Evolutionary conservation across 2,888 invertebrate species (phyloP), one percentile per base, ranked within the genome.

Genomic region (Lasioglossum vierecki): DNA sequence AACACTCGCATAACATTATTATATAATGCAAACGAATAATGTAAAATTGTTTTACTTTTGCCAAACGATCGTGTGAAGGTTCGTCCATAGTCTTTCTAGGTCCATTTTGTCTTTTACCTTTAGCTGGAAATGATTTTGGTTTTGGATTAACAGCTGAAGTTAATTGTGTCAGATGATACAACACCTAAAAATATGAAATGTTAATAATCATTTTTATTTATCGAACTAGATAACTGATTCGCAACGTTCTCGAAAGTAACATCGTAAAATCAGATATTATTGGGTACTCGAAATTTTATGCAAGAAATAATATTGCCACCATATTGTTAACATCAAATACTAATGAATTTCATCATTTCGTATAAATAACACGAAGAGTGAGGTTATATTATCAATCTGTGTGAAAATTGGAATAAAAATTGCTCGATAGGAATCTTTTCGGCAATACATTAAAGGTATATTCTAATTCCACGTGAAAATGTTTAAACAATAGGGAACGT

Each of bases 111-210:
- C 84, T 88, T 76, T 93, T 93, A 41, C 82, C 86, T 90, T 92
- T 92, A 4, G 88, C 87, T 26, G 90, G 88, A 80, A 93, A 91
- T 11, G 91, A 90, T 30, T 91, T 86, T 22, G 94, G 92, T 89
- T 92, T 92, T 75, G 94, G 93, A 73, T 92, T 92, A 80, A 94
- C 91, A 39, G 93, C 89, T 72, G 93, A 93, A 81, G 94, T 93
- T 72, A 95, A 86, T 81, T 95, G 95, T 57, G 93, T 93, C 87
- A 95, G 91, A 84, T 95, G 94, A 90, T 94, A 94, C 76, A 95
- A 88, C 80, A 94, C 94, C 95, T 95, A 82, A 30, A 57, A 57
- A 57, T 57, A 57, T 57, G 57, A 92, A 68, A 91, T 53, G 53
- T 74, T 66, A 66, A 80, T 75, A 8, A 35, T 82, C 68, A 2